Evolutionary conservation across 2,113 vertebrate species (phyloP).

Genomic region (Catharus bicknelli): DNA sequence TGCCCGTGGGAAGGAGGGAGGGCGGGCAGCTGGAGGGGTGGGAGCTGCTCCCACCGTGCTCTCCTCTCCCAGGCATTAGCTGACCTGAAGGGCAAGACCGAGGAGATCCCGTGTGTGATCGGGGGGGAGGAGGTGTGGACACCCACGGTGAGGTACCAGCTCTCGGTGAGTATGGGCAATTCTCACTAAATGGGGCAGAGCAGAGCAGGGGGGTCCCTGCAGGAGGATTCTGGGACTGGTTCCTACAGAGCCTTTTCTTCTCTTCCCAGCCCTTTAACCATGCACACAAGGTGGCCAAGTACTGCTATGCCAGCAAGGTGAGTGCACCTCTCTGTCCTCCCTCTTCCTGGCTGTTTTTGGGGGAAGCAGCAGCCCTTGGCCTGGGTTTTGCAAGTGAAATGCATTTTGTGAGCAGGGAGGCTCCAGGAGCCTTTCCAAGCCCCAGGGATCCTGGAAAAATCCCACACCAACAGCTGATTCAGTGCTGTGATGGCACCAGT

Average conservation of each 20-base stretch:
- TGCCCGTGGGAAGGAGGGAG: not conserved
- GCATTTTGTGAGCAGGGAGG: not conserved
- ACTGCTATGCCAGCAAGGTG: constrained; percentile 95
- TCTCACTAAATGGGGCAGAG: fast-evolving
- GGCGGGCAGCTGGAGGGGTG: no score
- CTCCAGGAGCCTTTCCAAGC: not conserved
- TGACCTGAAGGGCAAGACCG: constrained; percentile 80
- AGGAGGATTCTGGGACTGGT: fast-evolving
- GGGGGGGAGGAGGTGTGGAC: constrained; percentile 94
- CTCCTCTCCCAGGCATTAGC: constrained; percentile 77
- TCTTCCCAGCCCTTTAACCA: constrained; percentile 89
- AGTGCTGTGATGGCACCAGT: not conserved
- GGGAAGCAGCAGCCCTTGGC: fast-evolving
- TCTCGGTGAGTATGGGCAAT: constrained; percentile 81
- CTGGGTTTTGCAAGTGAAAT: not conserved
- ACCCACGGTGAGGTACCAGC: constrained; percentile 81
- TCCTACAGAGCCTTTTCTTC: not conserved
- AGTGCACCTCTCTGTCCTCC: not conserved
- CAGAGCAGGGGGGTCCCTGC: not conserved
- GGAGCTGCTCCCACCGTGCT: fast-evolving
- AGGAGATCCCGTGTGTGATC: constrained; percentile 89
- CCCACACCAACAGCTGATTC: fast-evolving
- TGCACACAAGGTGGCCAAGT: constrained; percentile 91
- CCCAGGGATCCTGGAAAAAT: not conserved
- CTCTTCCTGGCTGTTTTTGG: no score